Evolutionary conservation across 2,888 invertebrate species (phyloP), one percentile per base, ranked within the genome.

Genomic region (Sminthurinus aureus): DNA sequence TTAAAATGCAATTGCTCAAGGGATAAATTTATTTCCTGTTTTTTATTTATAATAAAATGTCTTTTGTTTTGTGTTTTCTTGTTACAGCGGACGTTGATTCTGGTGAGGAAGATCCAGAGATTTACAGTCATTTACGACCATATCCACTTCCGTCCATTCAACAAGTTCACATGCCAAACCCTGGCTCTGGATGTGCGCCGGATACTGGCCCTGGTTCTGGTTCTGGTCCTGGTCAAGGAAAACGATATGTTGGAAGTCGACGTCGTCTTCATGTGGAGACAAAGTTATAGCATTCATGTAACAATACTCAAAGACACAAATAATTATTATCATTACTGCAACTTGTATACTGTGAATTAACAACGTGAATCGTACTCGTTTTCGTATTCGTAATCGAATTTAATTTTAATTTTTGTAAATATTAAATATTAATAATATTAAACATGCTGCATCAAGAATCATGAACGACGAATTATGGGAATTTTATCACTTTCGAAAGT

Each of bases 61-160:
- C 13, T 26, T 69, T 67, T 81, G 18, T 24, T 52, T 58, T 73
- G 8, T 51, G n/a, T 79, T 64, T 79, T 64, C 69, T 84, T 86
- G 84, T 89, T 86, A 0, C 90, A 94, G 94, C 94, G 84, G 96
- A 96, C 90, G 96, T 96, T 9, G 96, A 96, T 91, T 95, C 95
- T 84, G 93, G 93, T 78, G 95, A 94, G 86, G 95, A 96, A 87
- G 93, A 94, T 89, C 81, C 85, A 24, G 87, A 87, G 71, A 73
- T 82, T 22, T 86, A 87, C 81, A 83, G 85, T 80, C 85, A 86
- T 81, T 78, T 87, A 15, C 73, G 76, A 15, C 85, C 86, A 0
- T 86, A 84, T 78, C 88, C 87, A 4, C 76, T 88, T 15, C 88
- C 88, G n/a, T 87, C 88, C 6, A 85, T 88, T 76, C 85, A 86